A percentile compares a stretch with the other conserved stretches of the same genome.
Evolutionary conservation across 2,113 vertebrate genomes (phyloP).

Genomic region (Proterorhinus semilunaris): DNA sequence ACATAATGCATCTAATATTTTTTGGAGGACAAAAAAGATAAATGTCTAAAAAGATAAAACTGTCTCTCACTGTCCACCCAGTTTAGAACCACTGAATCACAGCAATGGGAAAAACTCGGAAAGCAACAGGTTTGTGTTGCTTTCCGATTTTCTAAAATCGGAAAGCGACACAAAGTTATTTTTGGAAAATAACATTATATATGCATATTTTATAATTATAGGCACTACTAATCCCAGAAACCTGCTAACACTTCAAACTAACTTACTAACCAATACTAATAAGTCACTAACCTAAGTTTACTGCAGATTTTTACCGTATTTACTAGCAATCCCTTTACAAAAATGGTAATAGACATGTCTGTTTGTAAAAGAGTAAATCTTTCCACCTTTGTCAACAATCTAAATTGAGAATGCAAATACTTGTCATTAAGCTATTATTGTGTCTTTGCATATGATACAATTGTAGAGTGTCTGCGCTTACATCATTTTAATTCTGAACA

Average conservation of each 20-base stretch:
- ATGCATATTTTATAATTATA: not conserved
- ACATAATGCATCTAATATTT: no score
- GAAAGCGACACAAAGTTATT: no score
- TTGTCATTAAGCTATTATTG: no score
- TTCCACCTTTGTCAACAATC: no score
- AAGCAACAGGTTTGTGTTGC: slow-evolving; percentile 1
- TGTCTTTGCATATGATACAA: no score
- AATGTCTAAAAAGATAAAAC: not conserved
- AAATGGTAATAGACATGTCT: no score
- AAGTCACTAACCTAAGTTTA: slow-evolving; percentile 27
- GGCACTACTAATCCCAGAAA: not conserved
- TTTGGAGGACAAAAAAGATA: no score
- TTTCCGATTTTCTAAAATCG: no score
- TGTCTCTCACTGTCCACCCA: not conserved
- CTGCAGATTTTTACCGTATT: slow-evolving; percentile 2
- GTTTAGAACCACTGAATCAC: not conserved
- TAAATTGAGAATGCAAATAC: no score
- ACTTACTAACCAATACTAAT: slow-evolving; percentile 74
- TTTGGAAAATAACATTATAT: slow-evolving; percentile 35
- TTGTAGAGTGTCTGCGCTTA: no score
- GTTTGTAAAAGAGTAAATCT: no score
- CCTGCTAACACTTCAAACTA: slow-evolving; percentile 48
- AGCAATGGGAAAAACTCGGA: not conserved
- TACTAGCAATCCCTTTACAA: not conserved
- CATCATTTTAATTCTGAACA: no score